Evolutionary conservation across 2,113 vertebrate genomes (phyloP).

Genomic region (Pantherophis guttatus): DNA sequence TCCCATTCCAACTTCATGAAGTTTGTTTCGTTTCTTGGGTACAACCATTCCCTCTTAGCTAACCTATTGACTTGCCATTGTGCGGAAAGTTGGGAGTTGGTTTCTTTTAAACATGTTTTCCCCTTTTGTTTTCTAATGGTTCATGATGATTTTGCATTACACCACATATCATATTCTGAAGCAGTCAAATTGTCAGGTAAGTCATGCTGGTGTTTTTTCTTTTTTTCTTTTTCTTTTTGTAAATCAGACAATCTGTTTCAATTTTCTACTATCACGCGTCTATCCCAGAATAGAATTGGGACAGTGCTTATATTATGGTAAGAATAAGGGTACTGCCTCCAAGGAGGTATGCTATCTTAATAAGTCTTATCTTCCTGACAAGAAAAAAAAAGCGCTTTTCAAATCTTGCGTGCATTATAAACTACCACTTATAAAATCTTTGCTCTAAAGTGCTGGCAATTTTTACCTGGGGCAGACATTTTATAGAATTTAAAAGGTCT

Average conservation of each 20-base stretch:
- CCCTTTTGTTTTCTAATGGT: not conserved
- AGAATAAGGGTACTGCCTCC: constrained; percentile 63
- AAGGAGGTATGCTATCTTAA: constrained; percentile 67
- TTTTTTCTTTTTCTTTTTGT: not conserved
- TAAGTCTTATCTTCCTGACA: constrained; percentile 71
- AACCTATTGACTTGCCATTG: not conserved
- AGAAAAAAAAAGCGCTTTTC: constrained; percentile 72
- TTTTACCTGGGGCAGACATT: constrained; percentile 70
- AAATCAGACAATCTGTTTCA: not conserved
- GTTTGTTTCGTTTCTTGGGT: not conserved
- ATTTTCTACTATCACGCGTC: not conserved
- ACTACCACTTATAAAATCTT: constrained; percentile 69
- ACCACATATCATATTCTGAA: not conserved
- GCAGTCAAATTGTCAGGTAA: not conserved
- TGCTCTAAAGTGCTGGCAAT: constrained; percentile 69
- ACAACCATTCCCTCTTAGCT: not conserved
- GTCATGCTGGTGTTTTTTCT: not conserved
- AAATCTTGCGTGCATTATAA: constrained; percentile 72
- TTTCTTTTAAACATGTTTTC: not conserved
- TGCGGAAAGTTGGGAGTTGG: not conserved
- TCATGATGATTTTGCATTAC: not conserved
- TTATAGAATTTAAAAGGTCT: constrained; percentile 70
- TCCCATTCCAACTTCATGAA: not conserved
- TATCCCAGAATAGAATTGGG: not conserved
- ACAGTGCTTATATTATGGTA: constrained; percentile 57